phyloP scores from a whole-genome alignment of 53 echinoderm and acorn worm genomes.

The Echinarachnius parma region DNA sequence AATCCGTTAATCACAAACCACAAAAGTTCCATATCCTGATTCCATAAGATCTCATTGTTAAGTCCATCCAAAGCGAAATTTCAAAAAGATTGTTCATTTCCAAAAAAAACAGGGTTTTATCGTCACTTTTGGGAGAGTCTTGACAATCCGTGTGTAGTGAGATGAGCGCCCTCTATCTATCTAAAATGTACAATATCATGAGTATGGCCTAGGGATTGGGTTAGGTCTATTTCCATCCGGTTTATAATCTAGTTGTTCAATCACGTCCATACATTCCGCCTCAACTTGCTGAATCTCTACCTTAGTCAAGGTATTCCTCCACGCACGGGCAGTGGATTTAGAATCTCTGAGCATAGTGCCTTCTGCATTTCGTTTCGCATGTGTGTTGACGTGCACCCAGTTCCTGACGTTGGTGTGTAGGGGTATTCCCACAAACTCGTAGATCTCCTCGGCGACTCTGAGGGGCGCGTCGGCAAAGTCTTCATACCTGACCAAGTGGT shows the following conservation, averaged over 20 bases:
- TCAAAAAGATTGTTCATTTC: too few species aligned
- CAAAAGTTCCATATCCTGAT: too few species aligned
- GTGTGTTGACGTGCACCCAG: conserved; percentile 62
- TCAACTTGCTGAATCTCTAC: conserved; percentile 51
- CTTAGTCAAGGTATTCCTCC: conserved; percentile 42
- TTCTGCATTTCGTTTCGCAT: background rate
- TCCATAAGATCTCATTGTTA: too few species aligned
- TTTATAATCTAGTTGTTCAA: conserved; percentile 52
- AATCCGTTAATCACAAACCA: too few species aligned
- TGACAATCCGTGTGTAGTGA: too few species aligned
- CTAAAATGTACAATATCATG: too few species aligned
- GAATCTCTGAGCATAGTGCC: conserved; percentile 52
- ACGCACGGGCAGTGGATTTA: conserved; percentile 36
- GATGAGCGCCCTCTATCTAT: too few species aligned
- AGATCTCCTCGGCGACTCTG: conserved; percentile 53
- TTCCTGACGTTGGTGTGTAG: conserved; percentile 31
- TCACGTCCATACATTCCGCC: conserved; percentile 56
- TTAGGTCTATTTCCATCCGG: too few species aligned
- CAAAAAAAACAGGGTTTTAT: too few species aligned
- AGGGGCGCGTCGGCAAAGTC: conserved; percentile 62
- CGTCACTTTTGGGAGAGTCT: too few species aligned
- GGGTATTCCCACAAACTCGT: conserved; percentile 55
- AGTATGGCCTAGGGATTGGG: too few species aligned
- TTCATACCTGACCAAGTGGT: conserved; percentile 72
- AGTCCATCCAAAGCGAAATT: too few species aligned